These are phyloP conservation scores for Cotesia congregata DNA, from an alignment of 2,888 invertebrate species.

Conservation along the genomic window DNA sequence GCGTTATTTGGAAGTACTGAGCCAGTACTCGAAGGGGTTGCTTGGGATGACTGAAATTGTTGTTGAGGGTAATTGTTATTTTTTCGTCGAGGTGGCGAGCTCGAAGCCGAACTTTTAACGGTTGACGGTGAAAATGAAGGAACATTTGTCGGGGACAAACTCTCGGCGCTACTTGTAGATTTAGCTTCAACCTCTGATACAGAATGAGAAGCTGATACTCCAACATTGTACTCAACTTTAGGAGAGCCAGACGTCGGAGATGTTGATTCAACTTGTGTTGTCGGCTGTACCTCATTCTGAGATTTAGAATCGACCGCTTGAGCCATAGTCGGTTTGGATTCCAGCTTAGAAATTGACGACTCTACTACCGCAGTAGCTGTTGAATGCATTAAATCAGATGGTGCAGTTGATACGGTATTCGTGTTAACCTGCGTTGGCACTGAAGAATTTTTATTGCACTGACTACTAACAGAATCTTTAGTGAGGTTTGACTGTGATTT, in stretches of 20 bases:
- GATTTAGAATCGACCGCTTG: conserved; percentile 22
- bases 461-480: conserved; percentile 54
- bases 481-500: conserved; percentile 53
- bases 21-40: not conserved
- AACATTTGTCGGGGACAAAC: conserved; percentile 22
- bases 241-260: not conserved
- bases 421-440: conserved; percentile 52
- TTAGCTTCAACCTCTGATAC: conserved; percentile 38
- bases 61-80: conserved; percentile 52
- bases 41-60: conserved; percentile 39
- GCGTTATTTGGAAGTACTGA: conserved; percentile 36
- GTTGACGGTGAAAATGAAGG: conserved; percentile 25
- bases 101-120: conserved; percentile 54
- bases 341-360: conserved; percentile 43
- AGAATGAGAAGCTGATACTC: conserved; percentile 44
- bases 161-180: conserved; percentile 33
- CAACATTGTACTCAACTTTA: conserved; percentile 48
- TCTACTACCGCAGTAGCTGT: conserved; percentile 1
- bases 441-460: conserved; percentile 52
- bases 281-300: conserved; percentile 18
- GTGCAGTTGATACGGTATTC: conserved; percentile 52
- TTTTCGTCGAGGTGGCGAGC: conserved; percentile 62
- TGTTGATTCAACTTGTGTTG: conserved; percentile 12
- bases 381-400: conserved; percentile 39
- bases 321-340: not conserved